Conservation (phyloP, 2,888 invertebrate genomes). For the Oxycera nigricornis region DNA sequence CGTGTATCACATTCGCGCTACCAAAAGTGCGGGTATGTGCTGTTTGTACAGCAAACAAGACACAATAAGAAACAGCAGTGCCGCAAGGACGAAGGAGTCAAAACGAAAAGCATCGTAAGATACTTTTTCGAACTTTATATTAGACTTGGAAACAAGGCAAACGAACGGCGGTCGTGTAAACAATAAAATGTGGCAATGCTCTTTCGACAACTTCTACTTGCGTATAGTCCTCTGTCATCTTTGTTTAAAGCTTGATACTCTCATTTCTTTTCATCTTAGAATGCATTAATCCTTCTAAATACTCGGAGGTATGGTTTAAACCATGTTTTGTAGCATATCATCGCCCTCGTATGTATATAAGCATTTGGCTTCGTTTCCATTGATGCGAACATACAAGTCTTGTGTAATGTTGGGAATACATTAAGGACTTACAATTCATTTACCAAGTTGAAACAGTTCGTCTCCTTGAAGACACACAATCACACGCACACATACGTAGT, state of each 20-base stretch:
- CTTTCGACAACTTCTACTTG: neutral
- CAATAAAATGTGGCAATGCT: neutral
- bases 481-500: neutral
- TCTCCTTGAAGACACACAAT: neutral
- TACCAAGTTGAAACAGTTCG: neutral
- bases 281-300: too few relatives aligned
- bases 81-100: too few relatives aligned
- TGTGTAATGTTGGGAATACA: neutral
- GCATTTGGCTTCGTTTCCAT: too few relatives aligned
- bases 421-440: neutral
- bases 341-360: neutral
- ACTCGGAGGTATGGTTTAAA: neutral
- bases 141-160: neutral
- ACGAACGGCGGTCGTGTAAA: neutral
- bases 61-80: too few relatives aligned
- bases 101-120: too few relatives aligned
- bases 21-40: too few relatives aligned
- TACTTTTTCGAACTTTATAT: slow-evolving; percentile 8
- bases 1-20: too few relatives aligned
- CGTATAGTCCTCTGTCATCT: neutral
- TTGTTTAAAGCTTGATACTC: neutral
- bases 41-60: too few relatives aligned
- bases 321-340: neutral
- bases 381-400: neutral
- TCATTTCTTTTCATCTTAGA: neutral